Conservation (phyloP, 2,888 invertebrate genomes). For the Philaethria dido region DNA sequence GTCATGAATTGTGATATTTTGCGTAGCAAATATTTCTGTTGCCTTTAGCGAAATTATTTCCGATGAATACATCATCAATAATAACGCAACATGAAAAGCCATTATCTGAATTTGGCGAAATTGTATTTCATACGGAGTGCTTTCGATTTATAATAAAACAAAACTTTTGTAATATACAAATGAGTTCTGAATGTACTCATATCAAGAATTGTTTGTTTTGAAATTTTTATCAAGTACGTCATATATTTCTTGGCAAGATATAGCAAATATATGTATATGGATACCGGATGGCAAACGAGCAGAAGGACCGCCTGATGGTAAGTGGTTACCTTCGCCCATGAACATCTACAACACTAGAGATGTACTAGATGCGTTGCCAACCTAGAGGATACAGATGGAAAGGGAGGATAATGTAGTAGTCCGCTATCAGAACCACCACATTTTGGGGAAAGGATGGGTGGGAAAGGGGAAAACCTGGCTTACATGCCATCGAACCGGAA, state of each 20-base stretch:
- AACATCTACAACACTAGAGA: too few relatives aligned
- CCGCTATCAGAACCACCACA: too few relatives aligned
- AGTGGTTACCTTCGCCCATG: too few relatives aligned
- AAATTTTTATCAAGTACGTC: neutral
- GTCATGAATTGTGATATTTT: neutral
- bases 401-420: too few relatives aligned
- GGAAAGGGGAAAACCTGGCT: too few relatives aligned
- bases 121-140: neutral
- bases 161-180: neutral
- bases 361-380: too few relatives aligned
- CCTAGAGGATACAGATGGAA: too few relatives aligned
- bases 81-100: conserved; percentile 3
- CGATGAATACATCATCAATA: conserved; percentile 16
- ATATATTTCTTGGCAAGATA: neutral
- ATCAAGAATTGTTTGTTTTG: neutral
- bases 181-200: neutral
- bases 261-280: too few relatives aligned
- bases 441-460: too few relatives aligned
- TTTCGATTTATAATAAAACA: conserved; percentile 5
- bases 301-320: too few relatives aligned
- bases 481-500: too few relatives aligned
- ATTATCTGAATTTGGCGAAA: conserved; percentile 9
- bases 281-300: too few relatives aligned
- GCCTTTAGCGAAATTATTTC: conserved; percentile 7
- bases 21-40: neutral